Percentiles rank a stretch among this genome's conserved stretches.
Conservation (phyloP, 2,113 vertebrate species). For the Larimichthys polyactis region DNA sequence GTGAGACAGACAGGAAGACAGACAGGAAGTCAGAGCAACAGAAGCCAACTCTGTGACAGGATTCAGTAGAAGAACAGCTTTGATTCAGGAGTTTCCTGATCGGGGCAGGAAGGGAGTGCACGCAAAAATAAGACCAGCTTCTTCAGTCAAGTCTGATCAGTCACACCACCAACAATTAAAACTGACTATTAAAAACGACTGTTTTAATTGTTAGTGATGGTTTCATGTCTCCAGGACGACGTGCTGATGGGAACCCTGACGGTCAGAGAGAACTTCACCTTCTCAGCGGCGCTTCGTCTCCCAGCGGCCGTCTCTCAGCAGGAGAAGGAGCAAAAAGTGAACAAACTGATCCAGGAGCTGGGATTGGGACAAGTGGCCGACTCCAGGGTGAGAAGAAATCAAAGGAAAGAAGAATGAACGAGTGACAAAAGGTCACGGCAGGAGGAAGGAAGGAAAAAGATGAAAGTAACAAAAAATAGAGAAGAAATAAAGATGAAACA, state of each 20-base stretch:
- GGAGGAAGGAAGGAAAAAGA: no score
- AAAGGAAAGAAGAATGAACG: neutral
- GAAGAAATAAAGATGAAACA: no score
- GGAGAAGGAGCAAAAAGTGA: conserved; percentile 87
- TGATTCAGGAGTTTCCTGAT: conserved; percentile 23
- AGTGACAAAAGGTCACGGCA: no score
- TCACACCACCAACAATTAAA: neutral
- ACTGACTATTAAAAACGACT: no score
- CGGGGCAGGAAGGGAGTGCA: conserved; percentile 5
- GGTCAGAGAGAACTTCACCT: conserved; percentile 93
- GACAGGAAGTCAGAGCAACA: neutral
- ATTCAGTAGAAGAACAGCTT: neutral
- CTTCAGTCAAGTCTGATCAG: neutral
- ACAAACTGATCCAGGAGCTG: conserved; percentile 88
- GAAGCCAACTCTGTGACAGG: neutral
- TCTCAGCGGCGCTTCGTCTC: conserved; percentile 94
- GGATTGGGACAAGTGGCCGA: conserved; percentile 92
- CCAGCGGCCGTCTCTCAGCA: conserved; percentile 80
- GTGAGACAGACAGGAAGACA: neutral
- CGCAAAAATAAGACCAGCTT: conserved; percentile 18
- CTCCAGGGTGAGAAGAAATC: conserved; percentile 83
- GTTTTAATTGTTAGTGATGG: neutral
- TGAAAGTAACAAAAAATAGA: no score
- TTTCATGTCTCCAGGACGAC: conserved; percentile 85
- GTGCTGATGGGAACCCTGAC: conserved; percentile 97